These are phyloP conservation scores for Astyanax mexicanus DNA, from an alignment of 2,797 vertebrate species.

Conservation along the genomic window DNA sequence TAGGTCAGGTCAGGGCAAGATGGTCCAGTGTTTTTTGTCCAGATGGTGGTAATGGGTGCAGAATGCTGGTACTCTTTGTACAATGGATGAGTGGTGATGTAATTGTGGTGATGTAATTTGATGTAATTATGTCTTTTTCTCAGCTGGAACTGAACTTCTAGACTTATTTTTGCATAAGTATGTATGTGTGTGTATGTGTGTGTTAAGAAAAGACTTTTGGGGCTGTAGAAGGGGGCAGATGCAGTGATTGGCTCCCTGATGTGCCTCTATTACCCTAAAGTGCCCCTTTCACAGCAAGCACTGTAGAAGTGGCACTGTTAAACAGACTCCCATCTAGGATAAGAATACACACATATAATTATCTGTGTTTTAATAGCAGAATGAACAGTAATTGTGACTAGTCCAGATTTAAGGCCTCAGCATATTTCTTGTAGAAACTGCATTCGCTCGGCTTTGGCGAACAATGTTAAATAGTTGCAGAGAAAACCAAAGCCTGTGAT, in stretches of 20 bases:
- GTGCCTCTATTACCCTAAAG: neutral
- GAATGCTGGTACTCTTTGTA: constrained; percentile 2
- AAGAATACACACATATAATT: too few species aligned
- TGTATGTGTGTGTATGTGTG: constrained; percentile 1
- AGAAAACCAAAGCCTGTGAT: too few species aligned
- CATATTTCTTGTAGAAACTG: too few species aligned
- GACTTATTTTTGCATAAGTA: neutral
- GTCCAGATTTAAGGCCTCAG: too few species aligned
- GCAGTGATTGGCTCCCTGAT: neutral
- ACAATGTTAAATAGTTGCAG: too few species aligned
- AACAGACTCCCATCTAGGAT: neutral
- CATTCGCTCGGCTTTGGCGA: too few species aligned
- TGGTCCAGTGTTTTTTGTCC: neutral
- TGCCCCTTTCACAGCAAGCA: neutral
- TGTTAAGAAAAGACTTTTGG: constrained; percentile 18
- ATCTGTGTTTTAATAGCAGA: too few species aligned
- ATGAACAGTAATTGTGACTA: too few species aligned
- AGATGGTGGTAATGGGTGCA: constrained; percentile 12
- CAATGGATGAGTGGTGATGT: neutral
- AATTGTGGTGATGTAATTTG: constrained; percentile 13
- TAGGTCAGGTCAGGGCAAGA: constrained; percentile 3
- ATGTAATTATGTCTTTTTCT: constrained; percentile 21
- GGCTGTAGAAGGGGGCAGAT: constrained; percentile 9
- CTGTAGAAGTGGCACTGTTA: neutral
- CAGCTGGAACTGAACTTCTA: neutral